A percentile compares a stretch with the other conserved stretches of the same genome.
phyloP scores from a whole-genome alignment of 2,888 invertebrate genomes.

The Mayetiola destructor region DNA sequence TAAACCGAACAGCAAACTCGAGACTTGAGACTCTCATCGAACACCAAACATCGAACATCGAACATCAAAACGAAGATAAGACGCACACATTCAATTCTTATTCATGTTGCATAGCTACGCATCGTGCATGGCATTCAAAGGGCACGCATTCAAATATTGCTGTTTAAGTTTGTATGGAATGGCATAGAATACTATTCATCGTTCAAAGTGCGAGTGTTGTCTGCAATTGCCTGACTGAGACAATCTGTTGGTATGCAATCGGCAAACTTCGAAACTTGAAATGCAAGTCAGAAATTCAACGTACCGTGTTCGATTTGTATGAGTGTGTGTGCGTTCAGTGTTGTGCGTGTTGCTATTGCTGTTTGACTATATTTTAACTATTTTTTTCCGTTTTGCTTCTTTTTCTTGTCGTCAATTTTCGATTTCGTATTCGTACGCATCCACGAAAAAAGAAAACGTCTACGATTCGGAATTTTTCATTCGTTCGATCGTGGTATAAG shows the following conservation, averaged over 20 bases:
- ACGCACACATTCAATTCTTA: background rate
- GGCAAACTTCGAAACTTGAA: slow-evolving; percentile 5
- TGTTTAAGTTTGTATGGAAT: background rate
- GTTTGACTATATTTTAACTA: background rate
- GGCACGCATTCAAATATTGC: background rate
- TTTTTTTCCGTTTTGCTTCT: background rate
- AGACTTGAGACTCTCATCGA: background rate
- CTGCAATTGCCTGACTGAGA: background rate
- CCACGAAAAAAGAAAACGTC: no score
- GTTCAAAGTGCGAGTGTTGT: background rate
- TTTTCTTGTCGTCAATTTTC: background rate
- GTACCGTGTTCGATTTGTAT: background rate
- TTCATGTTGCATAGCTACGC: slow-evolving; percentile 12
- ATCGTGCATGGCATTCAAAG: slow-evolving; percentile 3
- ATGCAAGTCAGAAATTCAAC: slow-evolving; percentile 8
- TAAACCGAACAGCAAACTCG: background rate
- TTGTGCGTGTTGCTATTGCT: background rate
- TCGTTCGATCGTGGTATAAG: no score
- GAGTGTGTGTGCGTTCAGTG: background rate
- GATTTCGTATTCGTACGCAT: no score
- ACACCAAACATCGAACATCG: no score
- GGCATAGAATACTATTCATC: no score
- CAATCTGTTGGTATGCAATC: background rate
- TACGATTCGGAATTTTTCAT: no score
- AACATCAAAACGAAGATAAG: no score